These are phyloP conservation scores for Eurosta solidaginis DNA, from an alignment of 1,140 invertebrate genomes.

Conservation along the genomic window DNA sequence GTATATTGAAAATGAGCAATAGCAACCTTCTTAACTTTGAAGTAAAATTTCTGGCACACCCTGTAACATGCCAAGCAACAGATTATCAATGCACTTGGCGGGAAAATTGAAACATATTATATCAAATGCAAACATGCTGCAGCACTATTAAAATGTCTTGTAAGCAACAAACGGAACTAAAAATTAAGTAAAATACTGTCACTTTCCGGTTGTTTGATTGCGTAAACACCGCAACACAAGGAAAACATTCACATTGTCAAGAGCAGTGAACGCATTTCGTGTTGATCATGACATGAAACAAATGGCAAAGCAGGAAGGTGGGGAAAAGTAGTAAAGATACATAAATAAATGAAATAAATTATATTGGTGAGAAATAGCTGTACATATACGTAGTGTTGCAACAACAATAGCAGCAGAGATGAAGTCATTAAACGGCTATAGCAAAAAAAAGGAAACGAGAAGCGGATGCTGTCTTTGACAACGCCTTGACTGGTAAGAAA, in stretches of 20 bases:
- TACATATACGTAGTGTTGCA: not conserved
- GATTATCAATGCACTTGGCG: not conserved
- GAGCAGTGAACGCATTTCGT: conserved; percentile 22
- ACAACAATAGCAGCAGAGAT: not conserved
- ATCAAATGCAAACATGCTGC: not conserved
- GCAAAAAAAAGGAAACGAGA: not conserved
- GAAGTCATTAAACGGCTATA: not conserved
- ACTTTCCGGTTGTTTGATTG: conserved; percentile 18
- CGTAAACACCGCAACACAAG: not conserved
- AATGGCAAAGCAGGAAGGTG: not conserved
- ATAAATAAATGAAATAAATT: not conserved
- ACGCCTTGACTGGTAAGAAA: not conserved
- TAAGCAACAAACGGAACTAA: not conserved
- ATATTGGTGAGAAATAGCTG: not conserved
- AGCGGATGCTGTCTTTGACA: not conserved
- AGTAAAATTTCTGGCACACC: too few relatives aligned
- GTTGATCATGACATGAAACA: conserved; percentile 23
- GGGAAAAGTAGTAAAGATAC: not conserved
- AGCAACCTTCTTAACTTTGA: too few relatives aligned
- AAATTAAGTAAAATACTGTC: not conserved
- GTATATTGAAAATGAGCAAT: too few relatives aligned
- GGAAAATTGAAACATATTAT: not conserved
- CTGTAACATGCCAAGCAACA: not conserved
- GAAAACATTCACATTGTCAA: not conserved
- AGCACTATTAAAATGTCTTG: not conserved